Percentiles rank a stretch among this genome's conserved stretches.
These are phyloP conservation scores for Pseudorhiza aurosa DNA, from an alignment of 30 jellyfish, hydroid and myxozoan species.

Conservation along the genomic window DNA sequence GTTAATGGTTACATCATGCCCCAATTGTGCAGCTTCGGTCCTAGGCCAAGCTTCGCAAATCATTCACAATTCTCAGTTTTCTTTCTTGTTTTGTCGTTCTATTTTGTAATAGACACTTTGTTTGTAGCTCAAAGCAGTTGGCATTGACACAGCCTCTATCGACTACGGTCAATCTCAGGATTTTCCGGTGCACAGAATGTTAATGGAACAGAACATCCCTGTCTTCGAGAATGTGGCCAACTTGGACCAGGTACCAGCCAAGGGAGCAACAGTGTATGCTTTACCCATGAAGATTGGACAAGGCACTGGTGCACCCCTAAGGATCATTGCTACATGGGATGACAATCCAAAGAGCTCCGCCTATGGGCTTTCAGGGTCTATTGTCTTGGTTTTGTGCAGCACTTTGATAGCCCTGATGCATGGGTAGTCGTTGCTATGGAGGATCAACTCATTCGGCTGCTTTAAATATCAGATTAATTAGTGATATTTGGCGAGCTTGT, in stretches of 20 bases:
- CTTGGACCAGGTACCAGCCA: constrained; percentile 54
- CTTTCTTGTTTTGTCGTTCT: too few species aligned
- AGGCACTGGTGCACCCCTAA: constrained; percentile 93
- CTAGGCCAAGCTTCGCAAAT: too few species aligned
- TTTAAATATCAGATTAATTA: too few species aligned
- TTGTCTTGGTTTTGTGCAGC: neutral
- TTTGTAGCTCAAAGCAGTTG: constrained; percentile 78
- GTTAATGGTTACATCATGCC: too few species aligned
- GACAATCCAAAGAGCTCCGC: constrained; percentile 12
- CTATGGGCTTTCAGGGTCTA: neutral
- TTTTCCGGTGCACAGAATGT: constrained; percentile 49
- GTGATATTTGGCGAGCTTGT: too few species aligned
- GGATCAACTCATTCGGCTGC: too few species aligned
- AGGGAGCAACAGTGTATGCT: constrained; percentile 75
- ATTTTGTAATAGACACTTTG: too few species aligned
- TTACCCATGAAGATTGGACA: constrained; percentile 89
- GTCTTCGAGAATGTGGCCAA: constrained; percentile 90
- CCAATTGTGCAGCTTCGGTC: too few species aligned
- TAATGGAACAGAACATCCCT: constrained; percentile 60
- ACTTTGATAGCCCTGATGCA: neutral
- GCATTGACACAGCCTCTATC: constrained; percentile 92
- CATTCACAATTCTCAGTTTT: too few species aligned
- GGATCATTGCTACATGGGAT: constrained; percentile 82
- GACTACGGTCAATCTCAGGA: constrained; percentile 82
- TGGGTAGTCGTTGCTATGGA: neutral